Percentiles rank a stretch among this genome's conserved stretches.
Evolutionary conservation across 2,113 vertebrate genomes (phyloP).

Genomic region (Oncorhynchus clarkii): DNA sequence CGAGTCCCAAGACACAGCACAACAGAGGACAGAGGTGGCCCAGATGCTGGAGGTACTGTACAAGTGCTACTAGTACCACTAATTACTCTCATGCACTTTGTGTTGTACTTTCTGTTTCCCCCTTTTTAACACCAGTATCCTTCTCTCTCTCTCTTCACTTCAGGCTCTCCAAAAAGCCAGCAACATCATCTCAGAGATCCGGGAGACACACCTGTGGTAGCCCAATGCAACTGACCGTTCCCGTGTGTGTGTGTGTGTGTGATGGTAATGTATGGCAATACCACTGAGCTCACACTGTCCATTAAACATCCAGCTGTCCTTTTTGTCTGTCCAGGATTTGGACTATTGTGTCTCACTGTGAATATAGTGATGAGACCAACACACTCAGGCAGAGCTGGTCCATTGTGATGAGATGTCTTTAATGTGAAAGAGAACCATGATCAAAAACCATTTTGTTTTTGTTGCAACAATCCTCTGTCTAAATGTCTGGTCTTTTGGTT

Average conservation of each 20-base stretch:
- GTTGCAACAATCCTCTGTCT: not conserved
- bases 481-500: not conserved
- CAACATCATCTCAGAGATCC: slow-evolving; percentile 81
- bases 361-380: not conserved
- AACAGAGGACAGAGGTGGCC: slow-evolving; percentile 77
- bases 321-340: slow-evolving; percentile 5
- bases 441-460: not conserved
- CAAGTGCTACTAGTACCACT: not conserved
- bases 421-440: not conserved
- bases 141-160: not conserved
- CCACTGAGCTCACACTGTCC: slow-evolving; percentile 42
- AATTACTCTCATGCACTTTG: too few species aligned
- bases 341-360: not conserved
- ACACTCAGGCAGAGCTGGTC: not conserved
- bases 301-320: slow-evolving; percentile 29
- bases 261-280: slow-evolving; percentile 5
- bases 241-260: not conserved
- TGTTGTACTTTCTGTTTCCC: not conserved
- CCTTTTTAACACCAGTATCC: not conserved
- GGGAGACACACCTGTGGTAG: slow-evolving; percentile 83
- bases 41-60: slow-evolving; percentile 78
- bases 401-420: not conserved
- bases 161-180: slow-evolving; percentile 79
- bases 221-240: slow-evolving; percentile 38
- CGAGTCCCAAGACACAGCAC: slow-evolving; percentile 81